A percentile compares a stretch with the other conserved stretches of the same genome.
Conservation (phyloP, 2,113 vertebrate genomes). For the Morphnarchus princeps region DNA sequence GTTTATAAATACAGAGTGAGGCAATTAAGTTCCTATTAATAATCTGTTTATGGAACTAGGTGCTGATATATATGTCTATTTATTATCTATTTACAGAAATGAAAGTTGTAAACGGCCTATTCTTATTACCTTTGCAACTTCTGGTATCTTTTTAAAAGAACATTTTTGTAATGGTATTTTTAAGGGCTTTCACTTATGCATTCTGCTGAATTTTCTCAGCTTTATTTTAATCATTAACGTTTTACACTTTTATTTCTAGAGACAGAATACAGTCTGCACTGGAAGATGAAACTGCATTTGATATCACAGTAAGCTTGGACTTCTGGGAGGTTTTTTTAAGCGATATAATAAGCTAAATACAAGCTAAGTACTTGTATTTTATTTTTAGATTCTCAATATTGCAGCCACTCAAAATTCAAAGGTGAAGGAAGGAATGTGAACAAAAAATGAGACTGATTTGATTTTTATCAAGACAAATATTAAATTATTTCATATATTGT, state of each 20-base stretch:
- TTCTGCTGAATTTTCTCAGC: not conserved
- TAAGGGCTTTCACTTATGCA: not conserved
- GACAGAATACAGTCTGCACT: slow-evolving; percentile 88
- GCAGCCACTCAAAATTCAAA: not conserved
- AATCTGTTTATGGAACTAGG: not conserved
- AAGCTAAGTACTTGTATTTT: not conserved
- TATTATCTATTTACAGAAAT: not conserved
- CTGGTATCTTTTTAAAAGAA: not conserved
- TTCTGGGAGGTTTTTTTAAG: not conserved
- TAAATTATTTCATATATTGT: not conserved
- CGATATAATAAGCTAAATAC: not conserved
- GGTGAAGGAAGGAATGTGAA: not conserved
- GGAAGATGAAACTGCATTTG: slow-evolving; percentile 88
- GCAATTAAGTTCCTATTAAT: not conserved
- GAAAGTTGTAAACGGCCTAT: not conserved
- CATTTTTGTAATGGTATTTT: not conserved
- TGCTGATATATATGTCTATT: not conserved
- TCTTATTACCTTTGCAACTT: not conserved
- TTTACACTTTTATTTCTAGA: slow-evolving; percentile 67
- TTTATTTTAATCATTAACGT: not conserved
- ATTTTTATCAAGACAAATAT: not conserved
- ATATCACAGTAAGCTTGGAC: slow-evolving; percentile 80
- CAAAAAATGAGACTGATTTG: not conserved
- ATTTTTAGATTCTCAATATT: not conserved
- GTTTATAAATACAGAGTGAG: not conserved